Conservation (phyloP, 2,888 invertebrate genomes). For the Nudaria mundana region DNA sequence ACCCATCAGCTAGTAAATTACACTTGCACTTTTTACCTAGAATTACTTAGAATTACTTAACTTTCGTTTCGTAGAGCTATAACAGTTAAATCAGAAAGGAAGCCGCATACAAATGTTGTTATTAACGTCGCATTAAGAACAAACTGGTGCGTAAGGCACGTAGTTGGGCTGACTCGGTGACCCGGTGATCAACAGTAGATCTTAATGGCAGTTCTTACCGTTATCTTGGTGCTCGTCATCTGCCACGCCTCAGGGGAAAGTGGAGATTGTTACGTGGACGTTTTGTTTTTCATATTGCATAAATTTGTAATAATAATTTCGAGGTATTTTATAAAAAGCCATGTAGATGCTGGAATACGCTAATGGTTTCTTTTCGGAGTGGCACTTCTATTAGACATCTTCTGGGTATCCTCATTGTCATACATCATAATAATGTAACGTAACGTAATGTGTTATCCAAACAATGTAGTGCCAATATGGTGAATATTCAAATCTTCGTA, state of each 20-base stretch:
- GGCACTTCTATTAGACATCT: no score
- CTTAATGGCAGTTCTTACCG: constrained; percentile 13
- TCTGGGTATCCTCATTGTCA: no score
- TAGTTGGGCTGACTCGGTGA: constrained; percentile 13
- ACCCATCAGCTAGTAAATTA: no score
- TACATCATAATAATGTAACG: no score
- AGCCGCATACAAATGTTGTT: constrained; percentile 21
- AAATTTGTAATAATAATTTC: no score
- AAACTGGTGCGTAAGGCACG: constrained; percentile 4
- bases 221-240: constrained; percentile 28
- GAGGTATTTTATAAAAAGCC: no score
- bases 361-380: no score
- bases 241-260: constrained; percentile 55
- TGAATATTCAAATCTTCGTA: no score
- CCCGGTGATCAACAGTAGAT: constrained; percentile 15
- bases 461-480: no score
- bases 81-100: constrained; percentile 10
- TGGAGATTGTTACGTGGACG: constrained; percentile 41
- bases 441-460: no score
- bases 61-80: constrained; percentile 20
- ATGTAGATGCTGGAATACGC: no score
- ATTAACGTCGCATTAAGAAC: constrained; percentile 15
- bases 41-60: constrained; percentile 14
- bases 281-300: constrained; percentile 36
- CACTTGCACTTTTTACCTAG: no score